A percentile compares a stretch with the other conserved stretches of the same genome.
Evolutionary conservation across 2,113 vertebrate genomes (phyloP).

Genomic region (Gymnarchus niloticus): DNA sequence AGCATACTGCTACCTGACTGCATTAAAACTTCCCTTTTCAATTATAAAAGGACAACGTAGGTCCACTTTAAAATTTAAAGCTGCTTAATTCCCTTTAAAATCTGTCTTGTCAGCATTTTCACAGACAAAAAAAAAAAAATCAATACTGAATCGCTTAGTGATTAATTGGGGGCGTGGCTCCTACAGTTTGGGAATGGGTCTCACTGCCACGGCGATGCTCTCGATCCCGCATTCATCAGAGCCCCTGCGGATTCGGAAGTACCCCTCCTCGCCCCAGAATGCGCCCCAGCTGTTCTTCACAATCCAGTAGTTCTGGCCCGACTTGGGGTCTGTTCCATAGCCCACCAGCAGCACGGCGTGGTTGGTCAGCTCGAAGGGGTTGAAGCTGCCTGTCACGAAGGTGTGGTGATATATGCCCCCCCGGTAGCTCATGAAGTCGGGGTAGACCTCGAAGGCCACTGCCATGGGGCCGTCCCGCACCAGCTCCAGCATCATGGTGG

Average conservation of each 20-base stretch:
- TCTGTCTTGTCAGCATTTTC: background rate
- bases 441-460: conserved; percentile 84
- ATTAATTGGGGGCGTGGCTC: background rate
- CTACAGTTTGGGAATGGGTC: conserved; percentile 74
- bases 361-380: conserved; percentile 91
- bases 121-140: background rate
- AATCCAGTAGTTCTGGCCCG: conserved; percentile 81
- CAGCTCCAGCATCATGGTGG: conserved; percentile 83
- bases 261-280: conserved; percentile 81
- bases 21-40: background rate
- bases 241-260: conserved; percentile 88
- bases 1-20: background rate
- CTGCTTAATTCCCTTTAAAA: background rate
- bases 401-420: conserved; percentile 90
- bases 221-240: conserved; percentile 85
- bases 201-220: conserved; percentile 80
- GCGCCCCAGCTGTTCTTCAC: conserved; percentile 96
- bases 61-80: background rate
- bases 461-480: conserved; percentile 75
- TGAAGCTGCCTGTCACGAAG: conserved; percentile 68
- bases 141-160: background rate
- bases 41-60: background rate
- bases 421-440: conserved; percentile 78
- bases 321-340: conserved; percentile 70
- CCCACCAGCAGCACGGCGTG: conserved; percentile 90